Evolutionary conservation across 1,140 invertebrate species (phyloP), one percentile per base, ranked within the genome.

Genomic region (Cyrtorhinus lividipennis): DNA sequence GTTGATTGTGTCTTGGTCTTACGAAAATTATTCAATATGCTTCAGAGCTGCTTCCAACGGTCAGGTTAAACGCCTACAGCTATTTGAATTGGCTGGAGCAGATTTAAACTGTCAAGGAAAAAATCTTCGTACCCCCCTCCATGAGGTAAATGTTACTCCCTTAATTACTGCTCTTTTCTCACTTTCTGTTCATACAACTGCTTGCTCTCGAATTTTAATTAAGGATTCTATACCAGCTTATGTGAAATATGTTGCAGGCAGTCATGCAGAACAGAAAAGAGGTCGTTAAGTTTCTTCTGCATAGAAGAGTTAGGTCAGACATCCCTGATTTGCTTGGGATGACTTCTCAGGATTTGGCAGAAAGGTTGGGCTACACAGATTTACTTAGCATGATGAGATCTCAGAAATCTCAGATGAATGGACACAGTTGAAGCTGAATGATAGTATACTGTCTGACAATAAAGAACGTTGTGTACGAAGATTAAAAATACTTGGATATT

Each of bases 51-150:
- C 81, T 1, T 75, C 78, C 1, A 71, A 75, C 18, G 81, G 81
- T 13, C 78, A 82, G 56, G 18, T 79, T 0, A 71, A 69, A 10
- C 75, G 81, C 3, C 68, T 88, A 1, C 66, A 75, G 44, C 84
- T 83, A 0, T 85, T 79, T 66, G 65, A 73, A 10, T 57, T 79
- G n/a, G 84, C 85, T 2, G 83, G 83, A 3, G 83, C 78, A 1
- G 79, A 85, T 72, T 66, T 87, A 0, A 77, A 77, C 1, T 76
- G 79, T 65, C 59, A 69, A 0, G 82, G 86, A 71, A 68, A 75
- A 8, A 79, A 78, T 0, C 81, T 80, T 44, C 71, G 82, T 23
- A 84, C 83, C 0, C 74, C 82, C 0, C 68, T 87, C 12, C 83
- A 86, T 70, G 67, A 77, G 46, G 82, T 73, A 71, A 27, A 18